phyloP scores from a whole-genome alignment of 23 tunicate species.

The Phallusia fumigata region DNA sequence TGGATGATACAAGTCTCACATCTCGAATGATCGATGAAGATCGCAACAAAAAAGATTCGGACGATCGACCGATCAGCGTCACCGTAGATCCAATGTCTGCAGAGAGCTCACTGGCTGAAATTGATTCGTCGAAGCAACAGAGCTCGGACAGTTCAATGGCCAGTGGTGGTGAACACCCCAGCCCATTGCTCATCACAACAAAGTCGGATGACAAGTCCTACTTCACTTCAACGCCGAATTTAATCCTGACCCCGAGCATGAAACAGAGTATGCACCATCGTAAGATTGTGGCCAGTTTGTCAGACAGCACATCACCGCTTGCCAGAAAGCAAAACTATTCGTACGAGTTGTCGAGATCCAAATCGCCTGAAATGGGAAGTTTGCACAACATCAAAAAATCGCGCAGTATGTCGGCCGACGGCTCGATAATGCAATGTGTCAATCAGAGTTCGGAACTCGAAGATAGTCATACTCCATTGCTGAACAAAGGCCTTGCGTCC shows the following conservation, averaged over 20 bases:
- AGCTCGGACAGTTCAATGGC: conserved; percentile 66
- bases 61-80: background rate
- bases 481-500: background rate
- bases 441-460: conserved; percentile 21
- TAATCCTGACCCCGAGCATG: background rate
- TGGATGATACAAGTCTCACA: background rate
- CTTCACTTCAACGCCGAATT: conserved; percentile 51
- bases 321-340: background rate
- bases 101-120: conserved; percentile 5
- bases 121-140: conserved; percentile 25
- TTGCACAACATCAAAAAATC: conserved; percentile 70
- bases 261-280: conserved; percentile 27
- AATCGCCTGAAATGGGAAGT: conserved; percentile 72
- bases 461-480: background rate
- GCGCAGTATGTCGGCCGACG: conserved; percentile 93
- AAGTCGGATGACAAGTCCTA: conserved; percentile 24
- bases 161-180: conserved; percentile 34
- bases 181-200: conserved; percentile 29
- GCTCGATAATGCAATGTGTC: conserved; percentile 46
- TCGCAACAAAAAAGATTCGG: background rate
- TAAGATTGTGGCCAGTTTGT: conserved; percentile 28
- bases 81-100: conserved; percentile 23
- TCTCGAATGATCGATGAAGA: background rate
- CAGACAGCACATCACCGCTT: conserved; percentile 28
- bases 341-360: conserved; percentile 32